These are phyloP conservation scores for Palythoa grandiflora DNA, from an alignment of 92 coral and sea anemone species.

Conservation along the genomic window DNA sequence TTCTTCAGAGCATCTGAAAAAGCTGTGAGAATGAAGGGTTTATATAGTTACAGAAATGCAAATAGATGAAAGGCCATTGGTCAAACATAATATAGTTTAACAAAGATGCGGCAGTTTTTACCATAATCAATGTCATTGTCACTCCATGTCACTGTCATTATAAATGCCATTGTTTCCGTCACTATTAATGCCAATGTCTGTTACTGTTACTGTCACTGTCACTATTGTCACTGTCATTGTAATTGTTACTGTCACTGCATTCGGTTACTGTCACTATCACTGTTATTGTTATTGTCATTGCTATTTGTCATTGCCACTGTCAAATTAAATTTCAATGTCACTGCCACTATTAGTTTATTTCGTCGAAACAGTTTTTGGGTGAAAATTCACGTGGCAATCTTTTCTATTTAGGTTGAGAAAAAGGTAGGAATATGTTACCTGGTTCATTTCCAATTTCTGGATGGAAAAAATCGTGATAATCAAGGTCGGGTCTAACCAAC, in stretches of 20 bases:
- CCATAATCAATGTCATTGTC: not conserved
- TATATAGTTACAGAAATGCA: too few relatives aligned
- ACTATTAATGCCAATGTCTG: not conserved
- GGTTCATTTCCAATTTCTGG: constrained; percentile 88
- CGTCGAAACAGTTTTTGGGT: too few relatives aligned
- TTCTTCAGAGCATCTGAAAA: too few relatives aligned
- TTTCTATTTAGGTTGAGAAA: not conserved
- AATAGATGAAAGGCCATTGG: too few relatives aligned
- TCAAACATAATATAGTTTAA: too few relatives aligned
- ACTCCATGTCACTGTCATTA: not conserved
- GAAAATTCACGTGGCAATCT: too few relatives aligned
- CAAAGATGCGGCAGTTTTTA: too few relatives aligned
- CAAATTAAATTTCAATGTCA: too few relatives aligned
- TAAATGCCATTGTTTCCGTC: not conserved
- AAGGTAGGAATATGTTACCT: constrained; percentile 48
- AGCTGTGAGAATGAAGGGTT: too few relatives aligned
- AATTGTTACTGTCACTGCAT: not conserved
- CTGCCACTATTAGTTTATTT: too few relatives aligned
- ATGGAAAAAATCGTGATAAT: constrained; percentile 92
- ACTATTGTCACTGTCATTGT: not conserved
- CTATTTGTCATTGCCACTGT: not conserved
- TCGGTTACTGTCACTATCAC: not conserved
- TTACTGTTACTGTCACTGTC: not conserved
- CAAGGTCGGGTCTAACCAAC: constrained; percentile 89
- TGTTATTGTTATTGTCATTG: not conserved